Base-by-base conservation (phyloP, 2,888 invertebrate species). In the Antheraea yamamai region DNA sequence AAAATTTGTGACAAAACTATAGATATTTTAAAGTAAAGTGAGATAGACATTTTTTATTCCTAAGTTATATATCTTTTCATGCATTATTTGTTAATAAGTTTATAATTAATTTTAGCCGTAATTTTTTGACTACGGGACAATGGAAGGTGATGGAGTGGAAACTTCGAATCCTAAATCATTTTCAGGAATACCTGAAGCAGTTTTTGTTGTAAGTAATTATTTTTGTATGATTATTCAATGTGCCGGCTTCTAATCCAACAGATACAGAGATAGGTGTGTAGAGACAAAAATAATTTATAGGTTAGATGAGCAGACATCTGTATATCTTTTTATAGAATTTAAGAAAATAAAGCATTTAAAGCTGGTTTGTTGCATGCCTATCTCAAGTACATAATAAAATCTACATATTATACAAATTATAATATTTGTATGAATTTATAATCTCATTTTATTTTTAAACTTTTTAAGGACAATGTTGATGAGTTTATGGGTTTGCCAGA, bases 381-480 rank as follows among this genome's bases (percentile, higher is more conserved):
- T 20, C 8, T 58, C 20, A 73, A 61, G 14, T 14, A 14, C 12
- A 61, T 23, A 23, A 12, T 61, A 3, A 12, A 61, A 61, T 61
- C 14, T 10, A 12, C n/a, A 23, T 61, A 61, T 23, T 23, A 23
- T 23, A 61, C 10, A 23, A 61, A 12, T n/a, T n/a, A 61, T 14
- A 30, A 16, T 26, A 66, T 30, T n/a, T 61, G 20, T 61, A 61
- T 61, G n/a, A 61, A 10, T 20, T 10, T n/a, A 61, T 20, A 61
- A 61, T 23, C 1, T 4, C 10, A 61, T 23, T 61, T 61, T 61
- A 61, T 23, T 61, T 23, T 61, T 7, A n/a, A 10, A n/a, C n/a
- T 30, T 66, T 90, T 89, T 7, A 82, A 98, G 98, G 99, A 99
- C 88, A 98, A 99, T 96, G 99, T 99, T 61, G 98, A 99, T 87